Conservation (phyloP, 2,113 vertebrate species). For the Gymnogyps californianus region DNA sequence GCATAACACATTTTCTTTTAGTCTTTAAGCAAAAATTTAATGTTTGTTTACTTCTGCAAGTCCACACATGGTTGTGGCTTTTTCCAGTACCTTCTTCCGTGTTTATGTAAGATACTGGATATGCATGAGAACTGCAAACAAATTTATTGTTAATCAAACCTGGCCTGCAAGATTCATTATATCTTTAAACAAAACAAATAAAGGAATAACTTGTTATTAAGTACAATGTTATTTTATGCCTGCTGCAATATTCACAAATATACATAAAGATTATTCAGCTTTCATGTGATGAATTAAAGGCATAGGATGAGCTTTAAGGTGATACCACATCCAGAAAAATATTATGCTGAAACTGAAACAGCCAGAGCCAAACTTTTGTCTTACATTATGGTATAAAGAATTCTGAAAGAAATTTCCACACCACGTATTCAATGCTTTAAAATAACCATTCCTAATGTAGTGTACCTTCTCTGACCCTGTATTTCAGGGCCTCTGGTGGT, state of each 20-base stretch:
- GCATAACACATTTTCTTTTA: neutral
- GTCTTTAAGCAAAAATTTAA: neutral
- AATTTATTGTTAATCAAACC: neutral
- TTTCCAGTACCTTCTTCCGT: neutral
- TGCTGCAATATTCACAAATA: constrained; percentile 25
- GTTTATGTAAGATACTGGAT: constrained; percentile 24
- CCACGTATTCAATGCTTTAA: neutral
- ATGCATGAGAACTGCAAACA: constrained; percentile 5
- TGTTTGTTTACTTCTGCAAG: neutral
- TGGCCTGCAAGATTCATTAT: neutral
- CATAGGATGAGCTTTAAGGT: neutral
- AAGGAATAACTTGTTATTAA: constrained; percentile 22
- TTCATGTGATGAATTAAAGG: neutral
- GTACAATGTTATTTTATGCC: constrained; percentile 19
- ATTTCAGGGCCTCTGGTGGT: neutral
- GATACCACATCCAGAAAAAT: neutral
- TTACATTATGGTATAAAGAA: neutral
- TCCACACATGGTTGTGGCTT: neutral
- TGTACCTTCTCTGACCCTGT: neutral
- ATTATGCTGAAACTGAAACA: neutral
- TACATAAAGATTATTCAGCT: constrained; percentile 28
- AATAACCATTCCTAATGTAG: neutral
- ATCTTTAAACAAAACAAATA: constrained; percentile 39
- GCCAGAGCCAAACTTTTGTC: neutral
- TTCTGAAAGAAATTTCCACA: neutral